phyloP scores from a whole-genome alignment of 2,888 invertebrate species.

The Cerceris ruficornis region DNA sequence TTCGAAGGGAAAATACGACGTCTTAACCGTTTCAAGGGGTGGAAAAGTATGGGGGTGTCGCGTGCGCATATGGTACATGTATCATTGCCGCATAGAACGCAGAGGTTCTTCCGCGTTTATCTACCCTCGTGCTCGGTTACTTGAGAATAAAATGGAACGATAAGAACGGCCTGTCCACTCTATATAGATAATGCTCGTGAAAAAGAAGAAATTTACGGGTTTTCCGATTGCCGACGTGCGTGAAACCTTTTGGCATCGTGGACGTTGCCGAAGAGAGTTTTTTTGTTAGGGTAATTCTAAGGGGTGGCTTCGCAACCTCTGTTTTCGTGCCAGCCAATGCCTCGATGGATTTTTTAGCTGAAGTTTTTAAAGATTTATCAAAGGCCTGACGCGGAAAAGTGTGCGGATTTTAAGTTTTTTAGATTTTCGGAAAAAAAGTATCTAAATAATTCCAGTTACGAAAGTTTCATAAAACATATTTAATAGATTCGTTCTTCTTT shows the following conservation, averaged over 20 bases:
- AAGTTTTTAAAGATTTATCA: no score
- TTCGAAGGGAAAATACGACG: constrained; percentile 36
- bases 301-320: background rate
- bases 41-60: constrained; percentile 33
- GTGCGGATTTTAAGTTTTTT: no score
- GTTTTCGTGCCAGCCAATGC: background rate
- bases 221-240: background rate
- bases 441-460: no score
- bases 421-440: no score
- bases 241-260: background rate
- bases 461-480: no score
- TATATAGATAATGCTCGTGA: constrained; percentile 24
- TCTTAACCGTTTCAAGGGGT: constrained; percentile 53
- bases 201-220: constrained; percentile 34
- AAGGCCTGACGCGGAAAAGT: no score
- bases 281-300: background rate
- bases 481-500: no score
- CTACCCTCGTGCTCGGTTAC: constrained; percentile 34
- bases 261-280: background rate
- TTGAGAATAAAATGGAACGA: constrained; percentile 18
- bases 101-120: constrained; percentile 45
- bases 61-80: constrained; percentile 48
- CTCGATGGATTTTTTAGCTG: no score
- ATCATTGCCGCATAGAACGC: constrained; percentile 31
- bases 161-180: constrained; percentile 37